Evolutionary conservation across 1,140 invertebrate genomes (phyloP).

Genomic region (Zaprionus davidi): DNA sequence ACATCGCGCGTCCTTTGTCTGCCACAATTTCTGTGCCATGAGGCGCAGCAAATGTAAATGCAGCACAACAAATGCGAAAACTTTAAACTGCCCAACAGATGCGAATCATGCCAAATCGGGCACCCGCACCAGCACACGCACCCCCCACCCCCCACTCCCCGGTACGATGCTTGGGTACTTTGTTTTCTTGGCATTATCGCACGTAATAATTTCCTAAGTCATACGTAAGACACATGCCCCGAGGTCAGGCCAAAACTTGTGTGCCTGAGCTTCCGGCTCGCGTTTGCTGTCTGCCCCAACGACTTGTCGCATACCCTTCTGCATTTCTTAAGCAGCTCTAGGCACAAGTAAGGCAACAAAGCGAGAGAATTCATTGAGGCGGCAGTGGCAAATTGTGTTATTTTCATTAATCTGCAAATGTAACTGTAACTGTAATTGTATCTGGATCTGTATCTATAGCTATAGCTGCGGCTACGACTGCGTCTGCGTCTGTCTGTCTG

Average conservation of each 20-base stretch:
- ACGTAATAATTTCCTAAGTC: conserved; percentile 67
- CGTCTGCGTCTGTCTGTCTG: conserved; percentile 6
- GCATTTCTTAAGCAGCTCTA: background rate
- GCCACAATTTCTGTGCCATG: conserved; percentile 73
- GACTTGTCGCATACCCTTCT: conserved; percentile 1
- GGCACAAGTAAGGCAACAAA: background rate
- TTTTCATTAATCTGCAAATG: conserved; percentile 63
- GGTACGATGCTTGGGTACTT: conserved; percentile 21
- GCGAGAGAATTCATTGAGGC: conserved; percentile 11
- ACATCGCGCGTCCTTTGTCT: conserved; percentile 45
- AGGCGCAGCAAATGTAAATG: conserved; percentile 74
- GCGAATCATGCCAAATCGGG: conserved; percentile 25
- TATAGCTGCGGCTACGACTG: conserved; percentile 24
- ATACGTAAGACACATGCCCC: conserved; percentile 24
- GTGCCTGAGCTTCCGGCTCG: conserved; percentile 7
- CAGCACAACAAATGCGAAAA: conserved; percentile 73
- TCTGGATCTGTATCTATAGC: conserved; percentile 39
- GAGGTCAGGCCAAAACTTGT: conserved; percentile 11
- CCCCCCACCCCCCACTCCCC: background rate
- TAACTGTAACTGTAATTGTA: conserved; percentile 32
- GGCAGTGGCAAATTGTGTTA: conserved; percentile 67
- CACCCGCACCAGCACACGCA: background rate
- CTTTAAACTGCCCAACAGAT: conserved; percentile 75
- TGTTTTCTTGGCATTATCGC: conserved; percentile 64
- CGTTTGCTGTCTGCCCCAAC: background rate